A percentile compares a stretch with the other conserved stretches of the same genome.
These are phyloP conservation scores for Pseudomyrmex concolor DNA, from an alignment of 1,140 invertebrate genomes.

Conservation along the genomic window DNA sequence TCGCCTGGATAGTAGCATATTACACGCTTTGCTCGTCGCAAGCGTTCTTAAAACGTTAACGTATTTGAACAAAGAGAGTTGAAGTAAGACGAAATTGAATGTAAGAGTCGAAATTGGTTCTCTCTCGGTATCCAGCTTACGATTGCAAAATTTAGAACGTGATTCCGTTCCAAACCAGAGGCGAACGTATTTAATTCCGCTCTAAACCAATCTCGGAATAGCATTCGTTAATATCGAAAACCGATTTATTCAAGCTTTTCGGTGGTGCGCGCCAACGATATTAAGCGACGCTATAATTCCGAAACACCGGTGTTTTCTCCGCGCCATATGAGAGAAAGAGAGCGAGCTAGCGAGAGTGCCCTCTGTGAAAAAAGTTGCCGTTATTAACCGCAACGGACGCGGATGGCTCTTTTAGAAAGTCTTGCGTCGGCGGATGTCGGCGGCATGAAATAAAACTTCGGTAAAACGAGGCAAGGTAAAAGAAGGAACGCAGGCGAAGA, in stretches of 20 bases:
- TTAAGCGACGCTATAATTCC: slow-evolving; percentile 34
- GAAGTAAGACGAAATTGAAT: slow-evolving; percentile 55
- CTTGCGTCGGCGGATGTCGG: slow-evolving; percentile 55
- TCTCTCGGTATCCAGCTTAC: slow-evolving; percentile 42
- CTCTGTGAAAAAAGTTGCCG: slow-evolving; percentile 47
- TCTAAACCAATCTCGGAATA: slow-evolving; percentile 38
- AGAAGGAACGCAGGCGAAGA: slow-evolving; percentile 63
- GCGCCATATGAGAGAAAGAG: slow-evolving; percentile 22
- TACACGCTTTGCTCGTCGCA: slow-evolving; percentile 30
- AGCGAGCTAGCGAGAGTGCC: slow-evolving; percentile 39
- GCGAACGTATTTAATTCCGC: slow-evolving; percentile 54
- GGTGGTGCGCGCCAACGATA: slow-evolving; percentile 15
- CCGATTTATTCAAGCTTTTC: slow-evolving; percentile 51
- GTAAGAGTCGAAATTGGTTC: slow-evolving; percentile 59
- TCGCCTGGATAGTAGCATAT: slow-evolving; percentile 5
- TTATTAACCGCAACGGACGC: slow-evolving; percentile 58
- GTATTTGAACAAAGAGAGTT: slow-evolving; percentile 44
- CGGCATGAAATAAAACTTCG: slow-evolving; percentile 61
- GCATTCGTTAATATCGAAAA: slow-evolving; percentile 59
- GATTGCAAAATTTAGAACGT: slow-evolving; percentile 51
- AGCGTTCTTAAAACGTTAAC: slow-evolving; percentile 52
- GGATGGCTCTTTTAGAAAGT: slow-evolving; percentile 60
- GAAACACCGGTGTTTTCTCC: slow-evolving; percentile 1
- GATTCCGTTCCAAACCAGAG: slow-evolving; percentile 29
- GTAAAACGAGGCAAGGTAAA: slow-evolving; percentile 55